These are phyloP conservation scores for Diplogasteroides magnus DNA, from an alignment of 1,140 invertebrate genomes.

Conservation along the genomic window DNA sequence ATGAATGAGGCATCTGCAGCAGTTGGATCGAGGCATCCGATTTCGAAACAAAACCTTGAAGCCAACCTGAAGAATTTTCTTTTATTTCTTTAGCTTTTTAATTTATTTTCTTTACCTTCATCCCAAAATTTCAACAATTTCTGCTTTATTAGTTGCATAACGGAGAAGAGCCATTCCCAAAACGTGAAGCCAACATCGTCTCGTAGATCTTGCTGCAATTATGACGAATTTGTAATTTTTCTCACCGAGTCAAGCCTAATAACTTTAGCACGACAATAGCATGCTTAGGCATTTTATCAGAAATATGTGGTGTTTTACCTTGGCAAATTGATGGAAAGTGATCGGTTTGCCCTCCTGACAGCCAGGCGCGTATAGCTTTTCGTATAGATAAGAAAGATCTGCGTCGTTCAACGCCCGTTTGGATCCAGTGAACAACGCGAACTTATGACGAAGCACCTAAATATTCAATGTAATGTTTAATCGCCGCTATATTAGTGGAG, in stretches of 20 bases:
- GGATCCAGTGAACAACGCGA: slow-evolving; percentile 47
- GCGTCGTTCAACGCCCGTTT: slow-evolving; percentile 43
- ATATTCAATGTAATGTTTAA: too few relatives aligned
- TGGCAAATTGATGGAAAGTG: slow-evolving; percentile 53
- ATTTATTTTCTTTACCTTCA: slow-evolving; percentile 38
- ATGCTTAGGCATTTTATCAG: too few relatives aligned
- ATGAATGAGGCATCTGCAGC: slow-evolving; percentile 34
- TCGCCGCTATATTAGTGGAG: too few relatives aligned
- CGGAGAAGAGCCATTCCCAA: slow-evolving; percentile 56
- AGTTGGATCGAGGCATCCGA: slow-evolving; percentile 48
- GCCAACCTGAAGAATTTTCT: slow-evolving; percentile 42
- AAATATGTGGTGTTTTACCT: slow-evolving; percentile 36
- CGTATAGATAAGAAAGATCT: slow-evolving; percentile 46
- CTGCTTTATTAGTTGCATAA: slow-evolving; percentile 55
- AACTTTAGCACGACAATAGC: too few relatives aligned
- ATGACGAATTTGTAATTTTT: too few relatives aligned
- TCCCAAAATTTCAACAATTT: slow-evolving; percentile 55
- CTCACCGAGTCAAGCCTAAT: too few relatives aligned
- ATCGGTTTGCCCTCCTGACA: slow-evolving; percentile 49
- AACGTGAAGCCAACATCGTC: slow-evolving; percentile 53
- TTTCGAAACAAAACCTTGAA: slow-evolving; percentile 53
- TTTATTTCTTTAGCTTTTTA: slow-evolving; percentile 11
- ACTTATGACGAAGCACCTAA: not conserved
- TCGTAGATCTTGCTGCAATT: slow-evolving; percentile 48
- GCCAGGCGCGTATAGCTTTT: slow-evolving; percentile 42